Evolutionary conservation across 2,888 invertebrate genomes (phyloP).

Genomic region (Chalcis sispes): DNA sequence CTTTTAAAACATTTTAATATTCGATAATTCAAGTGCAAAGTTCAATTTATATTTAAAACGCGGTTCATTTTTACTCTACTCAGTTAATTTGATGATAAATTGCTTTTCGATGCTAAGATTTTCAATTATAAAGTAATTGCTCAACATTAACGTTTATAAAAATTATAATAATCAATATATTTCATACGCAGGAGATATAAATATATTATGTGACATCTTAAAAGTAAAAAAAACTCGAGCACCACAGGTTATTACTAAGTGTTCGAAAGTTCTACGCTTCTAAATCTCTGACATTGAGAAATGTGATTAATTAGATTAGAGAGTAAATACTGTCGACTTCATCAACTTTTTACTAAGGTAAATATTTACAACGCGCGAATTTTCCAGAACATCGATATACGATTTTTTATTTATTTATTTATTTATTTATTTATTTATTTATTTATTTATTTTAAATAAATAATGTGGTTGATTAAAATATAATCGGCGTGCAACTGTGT

Average conservation of each 20-base stretch:
- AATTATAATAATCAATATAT: no score
- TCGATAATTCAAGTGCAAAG: no score
- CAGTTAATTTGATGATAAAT: no score
- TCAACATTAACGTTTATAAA: no score
- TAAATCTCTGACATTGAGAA: conserved; percentile 20
- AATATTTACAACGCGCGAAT: no score
- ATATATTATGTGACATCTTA: conserved; percentile 20
- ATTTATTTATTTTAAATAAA: conserved; percentile 29
- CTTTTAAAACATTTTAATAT: no score
- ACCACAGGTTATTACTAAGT: not conserved
- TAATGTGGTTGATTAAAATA: conserved; percentile 37
- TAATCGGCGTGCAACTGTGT: conserved; percentile 23
- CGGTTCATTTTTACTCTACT: no score
- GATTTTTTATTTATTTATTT: no score
- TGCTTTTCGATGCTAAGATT: no score
- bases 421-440: no score
- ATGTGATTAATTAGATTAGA: conserved; percentile 8
- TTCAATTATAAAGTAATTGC: no score
- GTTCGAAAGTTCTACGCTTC: conserved; percentile 3
- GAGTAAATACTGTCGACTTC: not conserved
- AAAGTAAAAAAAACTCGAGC: conserved; percentile 1
- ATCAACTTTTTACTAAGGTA: conserved; percentile 11
- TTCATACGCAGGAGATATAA: conserved; percentile 29
- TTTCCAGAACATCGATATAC: not conserved
- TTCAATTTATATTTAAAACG: no score